phyloP scores from a whole-genome alignment of 2,113 vertebrate species.

The Macquaria australasica region DNA sequence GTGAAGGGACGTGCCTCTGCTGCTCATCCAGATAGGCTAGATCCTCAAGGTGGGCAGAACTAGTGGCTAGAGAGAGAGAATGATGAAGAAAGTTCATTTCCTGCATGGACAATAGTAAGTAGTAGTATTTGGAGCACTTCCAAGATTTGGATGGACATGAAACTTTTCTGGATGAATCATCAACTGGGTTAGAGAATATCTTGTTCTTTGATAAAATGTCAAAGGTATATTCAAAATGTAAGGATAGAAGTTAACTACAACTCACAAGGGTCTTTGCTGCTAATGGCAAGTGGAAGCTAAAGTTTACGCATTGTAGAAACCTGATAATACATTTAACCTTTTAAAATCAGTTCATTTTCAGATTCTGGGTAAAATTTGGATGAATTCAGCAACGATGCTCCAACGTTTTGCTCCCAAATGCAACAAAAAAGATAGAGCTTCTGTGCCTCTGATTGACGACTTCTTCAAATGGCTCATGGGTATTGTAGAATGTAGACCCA shows the following conservation, averaged over 20 bases:
- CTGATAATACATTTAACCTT: background rate
- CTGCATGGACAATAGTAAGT: background rate
- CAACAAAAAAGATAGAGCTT: background rate
- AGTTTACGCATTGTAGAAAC: background rate
- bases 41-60: constrained; percentile 95
- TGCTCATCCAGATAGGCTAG: constrained; percentile 96
- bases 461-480: background rate
- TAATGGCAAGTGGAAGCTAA: background rate
- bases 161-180: background rate
- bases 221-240: background rate
- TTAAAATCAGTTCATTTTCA: background rate
- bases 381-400: background rate
- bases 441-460: background rate
- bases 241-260: background rate
- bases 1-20: constrained; percentile 88
- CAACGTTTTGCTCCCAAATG: background rate
- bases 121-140: background rate
- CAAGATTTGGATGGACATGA: background rate
- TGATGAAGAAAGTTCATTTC: background rate
- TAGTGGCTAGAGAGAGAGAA: constrained; percentile 87
- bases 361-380: background rate
- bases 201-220: background rate
- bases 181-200: background rate
- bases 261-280: background rate
- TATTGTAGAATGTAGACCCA: background rate